Percentiles rank a stretch among this genome's conserved stretches.
phyloP scores from a whole-genome alignment of 2,797 vertebrate species.

The Acrossocheilus fasciatus region DNA sequence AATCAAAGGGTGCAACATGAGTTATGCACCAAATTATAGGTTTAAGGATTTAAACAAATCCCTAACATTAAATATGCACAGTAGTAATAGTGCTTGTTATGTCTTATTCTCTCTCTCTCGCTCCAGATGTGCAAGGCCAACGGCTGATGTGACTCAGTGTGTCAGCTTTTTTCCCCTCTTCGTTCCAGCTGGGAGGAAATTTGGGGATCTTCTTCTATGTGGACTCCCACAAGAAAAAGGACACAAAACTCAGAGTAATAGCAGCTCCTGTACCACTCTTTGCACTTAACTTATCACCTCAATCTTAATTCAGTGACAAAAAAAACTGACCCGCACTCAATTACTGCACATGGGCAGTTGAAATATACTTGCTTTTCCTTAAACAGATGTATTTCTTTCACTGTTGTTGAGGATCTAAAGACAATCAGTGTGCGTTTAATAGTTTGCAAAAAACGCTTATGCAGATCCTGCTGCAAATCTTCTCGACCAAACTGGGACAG shows the following conservation, averaged over 20 bases:
- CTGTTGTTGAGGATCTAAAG: not conserved
- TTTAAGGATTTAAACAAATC: conserved; percentile 6
- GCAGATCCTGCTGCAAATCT: not conserved
- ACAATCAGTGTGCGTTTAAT: not conserved
- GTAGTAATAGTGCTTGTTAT: not conserved
- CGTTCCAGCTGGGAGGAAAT: conserved; percentile 72
- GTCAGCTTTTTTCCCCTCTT: conserved; percentile 63
- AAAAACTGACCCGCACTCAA: not conserved
- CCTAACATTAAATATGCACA: not conserved
- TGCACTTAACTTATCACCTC: conserved; percentile 55
- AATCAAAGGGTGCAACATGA: not conserved
- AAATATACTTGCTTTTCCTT: not conserved
- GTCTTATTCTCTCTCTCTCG: conserved; percentile 24
- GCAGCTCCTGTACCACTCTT: conserved; percentile 68
- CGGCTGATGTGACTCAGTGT: conserved; percentile 65
- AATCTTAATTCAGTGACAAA: not conserved
- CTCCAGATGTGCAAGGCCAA: conserved; percentile 48
- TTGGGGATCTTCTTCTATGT: conserved; percentile 71
- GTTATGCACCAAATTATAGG: not conserved
- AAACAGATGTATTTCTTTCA: not conserved
- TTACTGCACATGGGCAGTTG: not conserved
- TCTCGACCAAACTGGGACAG: conserved; percentile 21
- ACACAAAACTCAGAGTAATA: conserved; percentile 66
- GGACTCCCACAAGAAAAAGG: conserved; percentile 63
- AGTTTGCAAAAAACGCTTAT: not conserved